Evolutionary conservation across 1,140 invertebrate genomes (phyloP).

Genomic region (Elymnias hypermnestra): DNA sequence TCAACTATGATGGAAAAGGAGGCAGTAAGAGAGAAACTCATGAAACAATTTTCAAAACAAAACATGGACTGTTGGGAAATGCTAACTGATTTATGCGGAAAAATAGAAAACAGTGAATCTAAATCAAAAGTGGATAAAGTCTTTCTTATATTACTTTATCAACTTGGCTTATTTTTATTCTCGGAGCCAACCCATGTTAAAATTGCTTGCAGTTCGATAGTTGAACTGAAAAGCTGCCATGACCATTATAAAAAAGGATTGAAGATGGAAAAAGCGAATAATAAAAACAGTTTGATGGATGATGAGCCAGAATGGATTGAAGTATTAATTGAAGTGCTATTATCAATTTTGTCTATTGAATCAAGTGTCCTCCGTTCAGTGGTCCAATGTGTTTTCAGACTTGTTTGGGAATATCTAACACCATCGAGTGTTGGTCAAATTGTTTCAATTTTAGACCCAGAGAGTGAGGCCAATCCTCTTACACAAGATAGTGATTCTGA

Average conservation of each 20-base stretch:
- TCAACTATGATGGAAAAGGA: constrained; percentile 72
- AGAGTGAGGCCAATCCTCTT: constrained; percentile 79
- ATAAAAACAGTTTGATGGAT: constrained; percentile 31
- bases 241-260: constrained; percentile 72
- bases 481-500: constrained; percentile 58
- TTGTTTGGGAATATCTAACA: constrained; percentile 83
- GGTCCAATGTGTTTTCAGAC: constrained; percentile 83
- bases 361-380: constrained; percentile 82
- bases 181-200: constrained; percentile 77
- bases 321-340: constrained; percentile 85
- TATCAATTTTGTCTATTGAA: constrained; percentile 83
- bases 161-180: constrained; percentile 84
- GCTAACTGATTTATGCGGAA: constrained; percentile 72
- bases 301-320: constrained; percentile 86
- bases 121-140: constrained; percentile 73
- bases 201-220: constrained; percentile 80
- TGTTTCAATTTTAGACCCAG: constrained; percentile 82
- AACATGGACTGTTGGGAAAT: constrained; percentile 78
- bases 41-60: constrained; percentile 75
- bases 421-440: constrained; percentile 82
- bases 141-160: constrained; percentile 81
- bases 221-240: constrained; percentile 83
- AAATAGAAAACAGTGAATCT: constrained; percentile 57
- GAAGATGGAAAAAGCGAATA: constrained; percentile 9
- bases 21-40: constrained; percentile 56